These are phyloP conservation scores for Brachionus rotundiformis DNA, from an alignment of 1,140 invertebrate genomes.

Conservation along the genomic window DNA sequence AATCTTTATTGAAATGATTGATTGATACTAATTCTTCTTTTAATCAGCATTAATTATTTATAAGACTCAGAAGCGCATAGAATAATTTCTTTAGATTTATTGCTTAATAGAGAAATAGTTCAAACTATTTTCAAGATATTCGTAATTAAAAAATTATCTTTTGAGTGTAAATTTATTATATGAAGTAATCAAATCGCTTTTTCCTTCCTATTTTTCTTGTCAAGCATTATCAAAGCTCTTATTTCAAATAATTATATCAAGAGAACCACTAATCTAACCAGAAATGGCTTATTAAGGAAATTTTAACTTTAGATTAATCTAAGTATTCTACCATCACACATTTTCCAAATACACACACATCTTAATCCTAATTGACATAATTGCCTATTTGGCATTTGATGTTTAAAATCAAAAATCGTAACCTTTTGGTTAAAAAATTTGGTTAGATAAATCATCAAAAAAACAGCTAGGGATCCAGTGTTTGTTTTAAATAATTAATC, in stretches of 20 bases:
- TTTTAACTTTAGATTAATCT: no score
- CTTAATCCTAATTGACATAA: neutral
- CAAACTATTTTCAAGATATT: neutral
- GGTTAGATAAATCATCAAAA: neutral
- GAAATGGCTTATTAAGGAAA: no score
- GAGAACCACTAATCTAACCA: no score
- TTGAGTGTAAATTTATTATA: neutral
- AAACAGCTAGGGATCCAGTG: neutral
- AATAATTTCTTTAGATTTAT: neutral
- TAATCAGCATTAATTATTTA: constrained; percentile 6
- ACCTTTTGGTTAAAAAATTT: neutral
- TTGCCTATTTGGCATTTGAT: neutral
- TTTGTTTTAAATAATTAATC: neutral
- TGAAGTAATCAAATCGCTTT: neutral
- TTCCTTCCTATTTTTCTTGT: neutral
- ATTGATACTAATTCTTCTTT: neutral
- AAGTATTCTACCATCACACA: neutral
- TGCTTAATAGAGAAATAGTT: neutral
- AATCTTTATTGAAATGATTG: neutral
- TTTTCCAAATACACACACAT: neutral
- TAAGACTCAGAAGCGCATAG: neutral
- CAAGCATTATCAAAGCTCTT: neutral
- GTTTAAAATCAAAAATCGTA: neutral
- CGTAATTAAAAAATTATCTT: neutral
- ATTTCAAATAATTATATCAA: no score